These are phyloP conservation scores for Polia nebulosa DNA, from an alignment of 2,888 invertebrate genomes.

Conservation along the genomic window DNA sequence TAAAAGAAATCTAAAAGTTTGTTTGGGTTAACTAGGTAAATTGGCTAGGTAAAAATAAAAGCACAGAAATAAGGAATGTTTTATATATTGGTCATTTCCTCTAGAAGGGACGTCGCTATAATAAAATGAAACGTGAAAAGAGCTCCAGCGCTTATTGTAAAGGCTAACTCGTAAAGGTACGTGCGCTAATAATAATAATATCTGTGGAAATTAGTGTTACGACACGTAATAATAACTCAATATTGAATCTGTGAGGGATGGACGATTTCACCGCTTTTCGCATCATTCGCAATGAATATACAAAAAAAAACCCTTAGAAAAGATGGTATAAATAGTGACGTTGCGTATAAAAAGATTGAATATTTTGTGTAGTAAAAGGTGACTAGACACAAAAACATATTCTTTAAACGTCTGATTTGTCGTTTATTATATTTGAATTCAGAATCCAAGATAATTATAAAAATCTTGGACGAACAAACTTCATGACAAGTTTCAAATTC, in stretches of 20 bases:
- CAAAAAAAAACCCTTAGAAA: not conserved
- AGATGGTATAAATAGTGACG: not conserved
- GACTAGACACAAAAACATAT: not conserved
- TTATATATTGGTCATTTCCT: conserved; percentile 48
- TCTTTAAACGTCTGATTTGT: too few relatives aligned
- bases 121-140: conserved; percentile 64
- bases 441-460: not conserved
- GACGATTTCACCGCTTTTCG: conserved; percentile 52
- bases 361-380: not conserved
- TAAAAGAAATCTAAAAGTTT: not conserved
- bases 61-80: not conserved
- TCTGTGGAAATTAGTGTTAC: conserved; percentile 66
- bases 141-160: conserved; percentile 56
- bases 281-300: not conserved
- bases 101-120: conserved; percentile 36
- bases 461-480: not conserved
- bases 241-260: conserved; percentile 59
- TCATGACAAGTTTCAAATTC: not conserved
- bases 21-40: not conserved
- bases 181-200: conserved; percentile 65
- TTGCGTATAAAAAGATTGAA: not conserved
- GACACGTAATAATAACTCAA: conserved; percentile 65
- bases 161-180: conserved; percentile 58
- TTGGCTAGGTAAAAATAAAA: not conserved
- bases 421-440: not conserved